Conservation (phyloP, 2,797 vertebrate genomes). For the Limnodromus scolopaceus region DNA sequence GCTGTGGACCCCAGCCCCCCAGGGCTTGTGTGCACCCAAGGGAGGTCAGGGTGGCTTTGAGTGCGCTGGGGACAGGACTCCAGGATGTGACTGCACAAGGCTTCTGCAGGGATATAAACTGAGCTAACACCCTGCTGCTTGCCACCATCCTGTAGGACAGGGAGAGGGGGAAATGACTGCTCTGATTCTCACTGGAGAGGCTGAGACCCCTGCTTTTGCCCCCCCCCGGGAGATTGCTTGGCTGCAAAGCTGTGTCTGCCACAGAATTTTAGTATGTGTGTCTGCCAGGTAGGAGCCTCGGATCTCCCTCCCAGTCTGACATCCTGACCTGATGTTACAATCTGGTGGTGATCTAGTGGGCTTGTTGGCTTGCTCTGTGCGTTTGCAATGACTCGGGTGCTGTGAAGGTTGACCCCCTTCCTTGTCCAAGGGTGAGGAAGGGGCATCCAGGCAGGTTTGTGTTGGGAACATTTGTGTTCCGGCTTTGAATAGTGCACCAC, state of each 20-base stretch:
- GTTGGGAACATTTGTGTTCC: not conserved
- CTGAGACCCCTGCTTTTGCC: not conserved
- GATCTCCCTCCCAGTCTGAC: not conserved
- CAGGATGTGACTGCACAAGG: not conserved
- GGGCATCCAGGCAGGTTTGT: not conserved
- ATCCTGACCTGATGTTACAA: not conserved
- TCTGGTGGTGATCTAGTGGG: not conserved
- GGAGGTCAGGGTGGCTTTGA: conserved; percentile 74
- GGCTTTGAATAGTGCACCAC: not conserved
- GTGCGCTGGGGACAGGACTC: conserved; percentile 70
- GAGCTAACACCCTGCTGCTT: not conserved
- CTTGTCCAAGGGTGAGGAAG: not conserved
- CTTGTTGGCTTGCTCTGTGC: not conserved
- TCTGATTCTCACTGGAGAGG: not conserved
- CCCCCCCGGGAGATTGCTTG: not conserved
- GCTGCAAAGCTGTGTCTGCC: not conserved
- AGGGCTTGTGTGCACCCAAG: conserved; percentile 69
- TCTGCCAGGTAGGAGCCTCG: not conserved
- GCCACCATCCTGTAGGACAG: not conserved
- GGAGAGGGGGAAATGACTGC: not conserved
- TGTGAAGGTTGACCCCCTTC: not conserved
- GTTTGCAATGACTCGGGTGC: not conserved
- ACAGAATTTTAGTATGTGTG: not conserved
- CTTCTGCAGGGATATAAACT: not conserved
- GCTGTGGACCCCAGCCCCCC: not conserved